phyloP scores from a whole-genome alignment of 2,888 invertebrate species.

The Empis stercorea region DNA sequence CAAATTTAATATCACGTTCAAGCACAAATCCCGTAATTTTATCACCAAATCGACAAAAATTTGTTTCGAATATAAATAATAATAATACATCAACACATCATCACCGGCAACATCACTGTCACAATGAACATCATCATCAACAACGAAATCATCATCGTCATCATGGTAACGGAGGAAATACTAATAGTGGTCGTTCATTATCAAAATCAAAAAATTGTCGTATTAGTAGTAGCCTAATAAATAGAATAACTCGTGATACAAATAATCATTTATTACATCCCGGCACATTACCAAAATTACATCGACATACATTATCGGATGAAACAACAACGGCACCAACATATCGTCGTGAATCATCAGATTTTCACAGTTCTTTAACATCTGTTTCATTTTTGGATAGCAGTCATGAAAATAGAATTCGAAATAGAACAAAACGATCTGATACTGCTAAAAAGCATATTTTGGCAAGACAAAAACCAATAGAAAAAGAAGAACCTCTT shows the following conservation, averaged over 20 bases:
- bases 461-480: slow-evolving; percentile 60
- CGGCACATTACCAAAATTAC: slow-evolving; percentile 42
- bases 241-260: slow-evolving; percentile 33
- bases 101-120: slow-evolving; percentile 27
- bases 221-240: slow-evolving; percentile 30
- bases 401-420: slow-evolving; percentile 37
- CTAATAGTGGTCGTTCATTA: slow-evolving; percentile 23
- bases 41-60: slow-evolving; percentile 26
- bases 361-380: background rate
- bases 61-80: slow-evolving; percentile 9
- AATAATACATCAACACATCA: slow-evolving; percentile 14
- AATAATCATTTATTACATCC: slow-evolving; percentile 42
- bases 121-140: slow-evolving; percentile 23
- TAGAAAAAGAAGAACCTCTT: slow-evolving; percentile 49
- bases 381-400: slow-evolving; percentile 12
- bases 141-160: slow-evolving; percentile 29
- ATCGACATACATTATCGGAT: slow-evolving; percentile 67
- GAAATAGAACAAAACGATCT: slow-evolving; percentile 44
- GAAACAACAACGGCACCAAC: slow-evolving; percentile 52
- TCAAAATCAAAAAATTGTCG: slow-evolving; percentile 24
- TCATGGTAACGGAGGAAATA: slow-evolving; percentile 13
- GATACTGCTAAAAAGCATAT: slow-evolving; percentile 61
- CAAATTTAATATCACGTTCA: slow-evolving; percentile 35
- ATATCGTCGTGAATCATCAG: background rate
- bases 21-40: slow-evolving; percentile 11